Conservation (phyloP, 2,888 invertebrate species). For the Drosophila maculinotata region DNA sequence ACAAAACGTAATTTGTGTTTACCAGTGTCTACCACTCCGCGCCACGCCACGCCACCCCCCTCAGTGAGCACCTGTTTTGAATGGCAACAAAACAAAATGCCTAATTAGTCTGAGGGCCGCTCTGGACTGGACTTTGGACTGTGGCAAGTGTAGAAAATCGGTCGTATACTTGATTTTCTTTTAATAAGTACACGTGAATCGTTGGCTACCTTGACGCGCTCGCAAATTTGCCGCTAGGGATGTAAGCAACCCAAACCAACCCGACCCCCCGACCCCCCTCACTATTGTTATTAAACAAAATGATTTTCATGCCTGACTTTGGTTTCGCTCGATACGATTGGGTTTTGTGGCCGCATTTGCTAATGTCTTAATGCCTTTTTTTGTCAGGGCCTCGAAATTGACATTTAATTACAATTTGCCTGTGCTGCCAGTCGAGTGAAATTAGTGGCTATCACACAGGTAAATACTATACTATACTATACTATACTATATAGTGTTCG, state of each 20-base stretch:
- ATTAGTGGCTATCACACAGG: slow-evolving; percentile 45
- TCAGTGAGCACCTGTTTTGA: slow-evolving; percentile 15
- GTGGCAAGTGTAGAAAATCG: slow-evolving; percentile 46
- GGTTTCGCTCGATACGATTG: slow-evolving; percentile 34
- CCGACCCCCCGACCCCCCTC: too few relatives aligned
- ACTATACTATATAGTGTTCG: slow-evolving; percentile 3
- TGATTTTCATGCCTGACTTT: slow-evolving; percentile 44
- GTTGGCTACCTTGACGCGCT: slow-evolving; percentile 34
- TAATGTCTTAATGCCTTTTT: slow-evolving; percentile 58
- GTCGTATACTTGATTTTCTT: slow-evolving; percentile 66
- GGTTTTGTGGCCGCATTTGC: slow-evolving; percentile 22
- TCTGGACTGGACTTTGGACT: not conserved
- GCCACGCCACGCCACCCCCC: slow-evolving; percentile 2
- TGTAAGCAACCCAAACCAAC: not conserved
- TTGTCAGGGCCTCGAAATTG: slow-evolving; percentile 57
- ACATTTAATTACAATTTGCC: slow-evolving; percentile 68
- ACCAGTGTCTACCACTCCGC: slow-evolving; percentile 37
- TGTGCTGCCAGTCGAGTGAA: slow-evolving; percentile 29
- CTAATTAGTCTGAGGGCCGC: slow-evolving; percentile 59
- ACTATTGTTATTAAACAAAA: slow-evolving; percentile 47
- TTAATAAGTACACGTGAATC: slow-evolving; percentile 61
- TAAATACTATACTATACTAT: slow-evolving; percentile 7
- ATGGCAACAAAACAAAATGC: slow-evolving; percentile 39
- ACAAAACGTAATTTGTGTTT: slow-evolving; percentile 59
- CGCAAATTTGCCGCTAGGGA: slow-evolving; percentile 49